Base-by-base conservation (phyloP, 2,113 vertebrate genomes). In the Alethe castanea region DNA sequence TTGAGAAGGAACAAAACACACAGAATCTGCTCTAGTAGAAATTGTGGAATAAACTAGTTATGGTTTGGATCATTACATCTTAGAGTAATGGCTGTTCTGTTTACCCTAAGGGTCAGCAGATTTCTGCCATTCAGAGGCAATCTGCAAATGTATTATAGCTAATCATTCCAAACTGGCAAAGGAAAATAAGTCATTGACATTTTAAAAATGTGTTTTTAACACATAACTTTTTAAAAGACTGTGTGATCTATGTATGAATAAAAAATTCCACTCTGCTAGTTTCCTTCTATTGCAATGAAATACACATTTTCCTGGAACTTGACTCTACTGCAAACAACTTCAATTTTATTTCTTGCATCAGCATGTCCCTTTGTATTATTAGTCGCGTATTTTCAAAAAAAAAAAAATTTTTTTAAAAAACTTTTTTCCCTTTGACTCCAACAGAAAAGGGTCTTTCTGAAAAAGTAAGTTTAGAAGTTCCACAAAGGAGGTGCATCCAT, bases 51-150 rank as follows among this genome's bases (percentile, higher is more conserved):
- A 93, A 90, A 78, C 59, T 44, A 62, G 88, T 90, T 91, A 77
- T 42, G 40, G 64, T 82, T 85, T 86, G 64, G 74, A 91, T 91
- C 93, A 87, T 92, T 94, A 54, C 70, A 90, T 91, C 78, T 69
- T 82, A 90, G 70, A 92, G 35, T 87, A 90, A 95, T 90, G 59
- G 35, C 42, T 95, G 42, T 33, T 90, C 59, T 94, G 33, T 88
- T 92, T 94, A 94, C 59, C 71, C 74, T 87, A 95, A 90, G 81
- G 92, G 94, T 96, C 90, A 95, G 60, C 35, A 91, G 80, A 95
- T 94, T 95, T 85, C 73, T 91, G 35, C 59, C 66, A 86, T 93
- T 92, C 71, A 62, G 59, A 91, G 50, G 78, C 59, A 97, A 88
- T 93, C 87, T 88, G 53, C 47, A 92, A 90, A 92, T 91, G 42